Evolutionary conservation across 2,797 vertebrate species (phyloP), one percentile per base, ranked within the genome.

Genomic region (Echeneis naucrates): DNA sequence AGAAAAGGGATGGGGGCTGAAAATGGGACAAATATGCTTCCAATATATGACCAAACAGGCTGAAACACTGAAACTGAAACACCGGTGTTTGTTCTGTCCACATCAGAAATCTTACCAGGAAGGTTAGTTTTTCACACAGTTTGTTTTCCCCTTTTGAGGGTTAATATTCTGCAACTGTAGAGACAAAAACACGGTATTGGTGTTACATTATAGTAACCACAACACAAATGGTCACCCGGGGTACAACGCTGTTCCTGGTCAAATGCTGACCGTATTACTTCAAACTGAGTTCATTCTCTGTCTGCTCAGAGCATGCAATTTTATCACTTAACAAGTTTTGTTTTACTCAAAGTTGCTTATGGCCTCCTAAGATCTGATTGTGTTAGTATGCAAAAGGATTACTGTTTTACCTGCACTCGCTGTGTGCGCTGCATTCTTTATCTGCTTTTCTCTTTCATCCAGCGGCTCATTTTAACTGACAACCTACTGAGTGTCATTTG

Each of bases 401-500:
- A 13, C 19, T 24, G 38, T 82, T 80, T 72, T 75, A 89, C 82
- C 76, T 87, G 75, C 52, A 17, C 62, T 78, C 14, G 19, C 32
- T 61, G 48, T 68, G 72, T 74, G 82, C 48, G 8, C 64, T 27
- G 65, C 69, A 48, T 85, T 56, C 63, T 80, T 75, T 58, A 77
- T 88, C 68, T 76, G 40, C 72, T 30, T 76, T 38, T 58, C 55
- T 65, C 70, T 78, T 85, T 88, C 75, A 87, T 84, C 69, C 54
- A 14, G 53, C 1, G 16, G 68, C 85, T 85, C 74, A 83, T 86
- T 89, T 86, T 79, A 83, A 86, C 78, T 72, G 84, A 76, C 83
- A 72, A 78, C 89, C 72, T 71, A 62, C 82, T 79, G 88, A 82
- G 78, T 81, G 80, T 75, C 82, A 82, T 88, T 87, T 81, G 53